phyloP scores from a whole-genome alignment of 2,113 vertebrate species.

The Columba janthina region DNA sequence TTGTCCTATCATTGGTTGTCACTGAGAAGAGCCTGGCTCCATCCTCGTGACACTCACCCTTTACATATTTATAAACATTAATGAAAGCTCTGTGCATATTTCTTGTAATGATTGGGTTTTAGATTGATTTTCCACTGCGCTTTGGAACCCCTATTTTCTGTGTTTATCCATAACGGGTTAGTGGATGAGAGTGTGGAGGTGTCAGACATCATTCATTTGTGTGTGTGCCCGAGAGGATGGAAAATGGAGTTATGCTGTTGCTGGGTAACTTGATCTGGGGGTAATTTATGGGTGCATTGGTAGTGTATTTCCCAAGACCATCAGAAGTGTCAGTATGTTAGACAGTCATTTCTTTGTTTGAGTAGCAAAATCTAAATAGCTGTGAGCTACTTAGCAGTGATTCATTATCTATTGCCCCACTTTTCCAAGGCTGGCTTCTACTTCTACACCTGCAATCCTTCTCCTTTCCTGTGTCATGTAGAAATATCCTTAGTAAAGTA shows the following conservation, averaged over 20 bases:
- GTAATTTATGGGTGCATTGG: neutral
- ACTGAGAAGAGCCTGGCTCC: too few species aligned
- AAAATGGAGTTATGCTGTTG: neutral
- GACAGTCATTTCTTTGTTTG: neutral
- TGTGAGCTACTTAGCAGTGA: neutral
- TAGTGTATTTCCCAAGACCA: neutral
- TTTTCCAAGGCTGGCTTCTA: neutral
- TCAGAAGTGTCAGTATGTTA: neutral
- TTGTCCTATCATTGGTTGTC: too few species aligned
- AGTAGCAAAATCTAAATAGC: neutral
- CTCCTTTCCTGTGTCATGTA: neutral
- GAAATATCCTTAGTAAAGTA: neutral
- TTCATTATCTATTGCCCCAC: neutral
- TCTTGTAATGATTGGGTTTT: neutral
- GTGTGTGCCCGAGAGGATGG: neutral
- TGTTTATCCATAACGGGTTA: neutral
- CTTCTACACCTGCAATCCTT: neutral
- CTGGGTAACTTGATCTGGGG: neutral
- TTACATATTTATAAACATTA: neutral
- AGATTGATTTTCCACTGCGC: neutral
- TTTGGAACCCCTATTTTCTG: neutral
- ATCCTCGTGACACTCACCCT: too few species aligned
- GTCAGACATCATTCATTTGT: fast-evolving
- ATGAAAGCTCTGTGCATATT: neutral
- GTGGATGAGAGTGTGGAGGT: neutral